Base-by-base conservation (phyloP, 2,113 vertebrate genomes). In the Sakesphorus luctuosus region DNA sequence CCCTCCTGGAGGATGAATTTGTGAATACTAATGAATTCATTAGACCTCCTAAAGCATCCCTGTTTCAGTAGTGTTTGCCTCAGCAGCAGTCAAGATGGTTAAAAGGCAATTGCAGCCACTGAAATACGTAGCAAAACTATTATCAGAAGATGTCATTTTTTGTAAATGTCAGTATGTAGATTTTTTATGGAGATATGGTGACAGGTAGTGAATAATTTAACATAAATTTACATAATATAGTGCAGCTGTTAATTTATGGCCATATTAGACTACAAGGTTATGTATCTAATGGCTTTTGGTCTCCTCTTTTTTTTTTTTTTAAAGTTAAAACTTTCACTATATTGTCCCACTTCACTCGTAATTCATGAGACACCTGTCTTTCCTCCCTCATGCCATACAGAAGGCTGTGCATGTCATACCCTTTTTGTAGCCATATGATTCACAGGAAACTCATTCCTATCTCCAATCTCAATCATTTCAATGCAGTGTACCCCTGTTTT, bases 141-240 rank as follows among this genome's bases (percentile, higher is more conserved):
- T 95, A 97, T 97, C 97, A 97, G 97, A 97, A 97, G 96, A 97
- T 97, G 97, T 94, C 97, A 90, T 97, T 98, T 97, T 98, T 96
- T 6, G 92, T 96, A 97, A 98, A 97, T 98, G 98, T 97, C 97
- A 97, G 89, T 94, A 94, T 93, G 93, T 97, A 97, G 96, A 97
- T 94, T 97, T 98, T 98, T 98, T 97, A 98, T 96, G 97, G 93
- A 96, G 95, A 95, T 75, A 18, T 94, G 97, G 97, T 98, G 98
- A 97, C 97, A 98, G 96, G 93, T 89, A 97, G 96, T 94, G 98
- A 97, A 98, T 98, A 98, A 97, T 91, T 98, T 98, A 97, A 97
- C 97, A 98, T 98, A 98, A 97, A 98, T 98, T 98, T 98, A 97
- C 98, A 98, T 98, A 98, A 98, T 97, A 94, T 90, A 96, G 96